These are phyloP conservation scores for Aselliscus stoliczkanus DNA, from an alignment of 2,797 vertebrate species.

Conservation along the genomic window DNA sequence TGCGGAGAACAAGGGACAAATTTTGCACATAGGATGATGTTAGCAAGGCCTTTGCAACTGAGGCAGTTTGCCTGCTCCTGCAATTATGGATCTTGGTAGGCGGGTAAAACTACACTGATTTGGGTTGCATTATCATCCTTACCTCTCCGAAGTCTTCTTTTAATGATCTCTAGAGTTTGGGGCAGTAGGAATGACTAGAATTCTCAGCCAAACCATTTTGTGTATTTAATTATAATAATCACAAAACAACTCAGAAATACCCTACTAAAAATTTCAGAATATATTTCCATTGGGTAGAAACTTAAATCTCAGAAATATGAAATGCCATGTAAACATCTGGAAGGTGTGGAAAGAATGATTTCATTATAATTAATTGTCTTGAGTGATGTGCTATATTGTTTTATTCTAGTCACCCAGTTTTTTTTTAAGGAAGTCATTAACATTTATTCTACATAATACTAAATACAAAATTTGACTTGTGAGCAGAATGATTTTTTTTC, in stretches of 20 bases:
- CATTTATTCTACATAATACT: background rate
- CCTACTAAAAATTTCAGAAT: constrained; percentile 7
- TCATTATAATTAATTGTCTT: background rate
- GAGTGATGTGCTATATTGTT: background rate
- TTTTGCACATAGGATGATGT: background rate
- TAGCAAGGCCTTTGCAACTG: accelerated
- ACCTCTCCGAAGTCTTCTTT: background rate
- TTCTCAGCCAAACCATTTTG: background rate
- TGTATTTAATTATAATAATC: background rate
- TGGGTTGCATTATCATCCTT: background rate
- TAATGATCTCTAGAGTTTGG: background rate
- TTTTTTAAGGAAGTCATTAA: background rate
- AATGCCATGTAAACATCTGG: background rate
- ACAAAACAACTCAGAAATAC: background rate
- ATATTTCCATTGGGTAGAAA: background rate
- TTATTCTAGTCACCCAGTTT: background rate
- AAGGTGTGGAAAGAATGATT: background rate
- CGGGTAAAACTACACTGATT: background rate
- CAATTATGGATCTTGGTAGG: background rate
- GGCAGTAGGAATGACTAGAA: background rate
- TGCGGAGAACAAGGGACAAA: background rate
- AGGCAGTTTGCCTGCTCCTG: background rate
- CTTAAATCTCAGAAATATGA: background rate
- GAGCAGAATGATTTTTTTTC: background rate
- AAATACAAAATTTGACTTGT: background rate